phyloP scores from a whole-genome alignment of 1,140 invertebrate genomes.

The Antheraea mylitta region DNA sequence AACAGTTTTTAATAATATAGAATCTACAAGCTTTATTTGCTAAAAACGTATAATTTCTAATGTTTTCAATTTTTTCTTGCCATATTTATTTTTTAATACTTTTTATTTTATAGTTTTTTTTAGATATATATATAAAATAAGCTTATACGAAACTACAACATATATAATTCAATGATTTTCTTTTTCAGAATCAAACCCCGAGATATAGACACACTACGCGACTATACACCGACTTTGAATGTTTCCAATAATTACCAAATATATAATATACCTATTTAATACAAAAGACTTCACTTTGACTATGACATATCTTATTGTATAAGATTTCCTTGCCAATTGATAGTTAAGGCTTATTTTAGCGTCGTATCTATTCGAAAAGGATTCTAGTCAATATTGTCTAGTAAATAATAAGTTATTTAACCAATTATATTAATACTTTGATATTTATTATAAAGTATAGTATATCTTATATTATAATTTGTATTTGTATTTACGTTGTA shows the following conservation, averaged over 20 bases:
- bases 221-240: slow-evolving; percentile 20
- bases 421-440: neutral
- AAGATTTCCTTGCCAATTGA: slow-evolving; percentile 38
- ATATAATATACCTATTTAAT: slow-evolving; percentile 12
- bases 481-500: too few relatives aligned
- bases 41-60: too few relatives aligned
- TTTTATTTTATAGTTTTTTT: too few relatives aligned
- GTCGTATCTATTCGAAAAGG: slow-evolving; percentile 6
- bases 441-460: neutral
- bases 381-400: slow-evolving; percentile 14
- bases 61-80: too few relatives aligned
- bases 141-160: neutral
- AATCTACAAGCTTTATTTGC: too few relatives aligned
- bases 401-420: too few relatives aligned
- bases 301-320: slow-evolving; percentile 43
- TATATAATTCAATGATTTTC: slow-evolving; percentile 3
- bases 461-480: neutral
- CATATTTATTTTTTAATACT: too few relatives aligned
- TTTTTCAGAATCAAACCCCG: slow-evolving; percentile 50
- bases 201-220: slow-evolving; percentile 42
- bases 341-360: slow-evolving; percentile 43
- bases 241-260: neutral
- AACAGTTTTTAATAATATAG: too few relatives aligned
- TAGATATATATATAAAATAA: too few relatives aligned
- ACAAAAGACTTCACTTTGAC: slow-evolving; percentile 31